Percentiles rank a stretch among this genome's conserved stretches.
phyloP scores from a whole-genome alignment of 2,797 vertebrate genomes.

The Oceanodroma leucorhoa region DNA sequence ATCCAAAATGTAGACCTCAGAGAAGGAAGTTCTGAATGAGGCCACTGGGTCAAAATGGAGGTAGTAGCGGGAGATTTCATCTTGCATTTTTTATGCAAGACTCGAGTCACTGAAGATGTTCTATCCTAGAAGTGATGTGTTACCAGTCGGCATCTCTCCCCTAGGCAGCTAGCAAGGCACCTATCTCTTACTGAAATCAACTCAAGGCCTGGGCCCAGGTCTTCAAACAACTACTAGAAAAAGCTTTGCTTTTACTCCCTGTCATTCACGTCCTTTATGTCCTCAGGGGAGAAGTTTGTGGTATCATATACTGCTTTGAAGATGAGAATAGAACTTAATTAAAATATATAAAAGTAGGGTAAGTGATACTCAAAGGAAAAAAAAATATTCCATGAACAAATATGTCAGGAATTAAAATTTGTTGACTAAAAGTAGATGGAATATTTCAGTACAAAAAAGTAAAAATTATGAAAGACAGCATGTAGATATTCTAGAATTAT shows the following conservation, averaged over 20 bases:
- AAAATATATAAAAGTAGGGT: neutral
- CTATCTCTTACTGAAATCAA: neutral
- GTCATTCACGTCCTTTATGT: neutral
- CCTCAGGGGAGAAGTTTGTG: neutral
- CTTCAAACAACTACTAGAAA: neutral
- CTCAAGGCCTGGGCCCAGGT: neutral
- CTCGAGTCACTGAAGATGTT: neutral
- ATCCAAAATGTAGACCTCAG: neutral
- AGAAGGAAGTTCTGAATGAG: neutral
- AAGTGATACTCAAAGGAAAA: neutral
- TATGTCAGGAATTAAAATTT: neutral
- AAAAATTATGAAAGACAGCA: neutral
- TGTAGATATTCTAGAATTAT: neutral
- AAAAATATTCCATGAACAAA: neutral
- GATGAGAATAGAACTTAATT: neutral
- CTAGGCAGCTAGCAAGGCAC: neutral
- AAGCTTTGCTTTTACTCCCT: neutral
- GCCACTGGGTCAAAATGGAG: neutral
- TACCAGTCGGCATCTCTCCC: neutral
- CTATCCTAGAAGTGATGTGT: accelerated
- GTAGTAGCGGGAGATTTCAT: neutral
- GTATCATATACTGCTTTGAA: neutral
- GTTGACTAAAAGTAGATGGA: neutral
- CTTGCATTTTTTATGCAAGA: neutral
- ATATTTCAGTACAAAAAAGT: neutral